Conservation (phyloP, 2,797 vertebrate genomes). For the Heteromormyrus szaboi region DNA sequence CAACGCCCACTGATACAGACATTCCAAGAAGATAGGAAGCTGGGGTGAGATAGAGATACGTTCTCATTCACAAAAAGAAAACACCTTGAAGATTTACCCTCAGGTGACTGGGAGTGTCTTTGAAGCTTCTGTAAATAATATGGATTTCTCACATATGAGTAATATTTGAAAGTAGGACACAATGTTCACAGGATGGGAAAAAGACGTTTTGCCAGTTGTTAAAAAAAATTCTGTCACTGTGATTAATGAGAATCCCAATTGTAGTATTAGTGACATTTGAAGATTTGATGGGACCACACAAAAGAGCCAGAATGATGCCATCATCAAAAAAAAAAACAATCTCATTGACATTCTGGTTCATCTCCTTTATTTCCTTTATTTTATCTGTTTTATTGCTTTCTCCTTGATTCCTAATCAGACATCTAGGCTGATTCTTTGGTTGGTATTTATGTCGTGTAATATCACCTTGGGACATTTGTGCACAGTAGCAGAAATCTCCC, state of each 20-base stretch:
- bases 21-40: background rate
- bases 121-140: constrained; percentile 10
- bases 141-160: constrained; percentile 3
- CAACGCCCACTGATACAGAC: background rate
- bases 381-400: background rate
- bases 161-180: constrained; percentile 7
- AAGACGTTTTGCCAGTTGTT: background rate
- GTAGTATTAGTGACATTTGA: background rate
- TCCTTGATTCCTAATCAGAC: background rate
- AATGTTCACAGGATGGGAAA: constrained; percentile 7
- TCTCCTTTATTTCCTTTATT: background rate
- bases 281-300: background rate
- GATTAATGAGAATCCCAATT: background rate
- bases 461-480: background rate
- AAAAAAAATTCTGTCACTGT: background rate
- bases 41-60: background rate
- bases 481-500: background rate
- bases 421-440: background rate
- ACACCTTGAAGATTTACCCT: background rate
- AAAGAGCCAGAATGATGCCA: background rate
- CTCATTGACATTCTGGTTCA: background rate
- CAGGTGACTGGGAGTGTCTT: background rate
- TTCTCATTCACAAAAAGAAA: constrained; percentile 1
- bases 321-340: background rate
- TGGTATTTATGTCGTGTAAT: background rate